Percentiles rank a stretch among this genome's conserved stretches.
phyloP scores from a whole-genome alignment of 1,140 invertebrate genomes.

The Caenorhabditis briggsae region DNA sequence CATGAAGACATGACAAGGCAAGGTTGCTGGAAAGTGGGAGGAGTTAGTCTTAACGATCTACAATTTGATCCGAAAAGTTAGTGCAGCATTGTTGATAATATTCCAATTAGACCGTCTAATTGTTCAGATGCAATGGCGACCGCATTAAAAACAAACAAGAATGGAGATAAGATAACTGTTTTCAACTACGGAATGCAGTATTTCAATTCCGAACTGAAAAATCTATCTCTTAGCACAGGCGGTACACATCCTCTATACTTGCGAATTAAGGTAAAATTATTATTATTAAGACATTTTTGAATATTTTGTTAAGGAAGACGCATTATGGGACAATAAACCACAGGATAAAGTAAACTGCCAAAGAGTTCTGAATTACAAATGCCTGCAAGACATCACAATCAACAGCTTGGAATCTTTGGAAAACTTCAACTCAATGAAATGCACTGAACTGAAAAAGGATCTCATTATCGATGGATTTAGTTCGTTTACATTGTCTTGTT shows the following conservation, averaged over 20 bases:
- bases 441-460: not conserved
- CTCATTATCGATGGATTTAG: constrained; percentile 1
- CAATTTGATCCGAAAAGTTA: too few relatives aligned
- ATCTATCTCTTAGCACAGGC: too few relatives aligned
- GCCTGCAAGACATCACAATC: not conserved
- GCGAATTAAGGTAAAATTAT: too few relatives aligned
- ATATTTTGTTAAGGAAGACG: too few relatives aligned
- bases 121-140: not conserved
- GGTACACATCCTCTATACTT: too few relatives aligned
- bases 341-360: not conserved
- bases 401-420: not conserved
- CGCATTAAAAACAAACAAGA: not conserved
- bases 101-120: too few relatives aligned
- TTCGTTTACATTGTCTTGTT: not conserved
- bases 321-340: not conserved
- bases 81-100: too few relatives aligned
- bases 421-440: not conserved
- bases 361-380: not conserved
- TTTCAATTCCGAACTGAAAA: too few relatives aligned
- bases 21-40: too few relatives aligned
- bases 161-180: not conserved
- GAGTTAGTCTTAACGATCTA: too few relatives aligned
- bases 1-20: too few relatives aligned
- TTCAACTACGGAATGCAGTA: not conserved
- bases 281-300: too few relatives aligned